Base-by-base conservation (phyloP, 2,888 invertebrate genomes). In the Noctua comes region DNA sequence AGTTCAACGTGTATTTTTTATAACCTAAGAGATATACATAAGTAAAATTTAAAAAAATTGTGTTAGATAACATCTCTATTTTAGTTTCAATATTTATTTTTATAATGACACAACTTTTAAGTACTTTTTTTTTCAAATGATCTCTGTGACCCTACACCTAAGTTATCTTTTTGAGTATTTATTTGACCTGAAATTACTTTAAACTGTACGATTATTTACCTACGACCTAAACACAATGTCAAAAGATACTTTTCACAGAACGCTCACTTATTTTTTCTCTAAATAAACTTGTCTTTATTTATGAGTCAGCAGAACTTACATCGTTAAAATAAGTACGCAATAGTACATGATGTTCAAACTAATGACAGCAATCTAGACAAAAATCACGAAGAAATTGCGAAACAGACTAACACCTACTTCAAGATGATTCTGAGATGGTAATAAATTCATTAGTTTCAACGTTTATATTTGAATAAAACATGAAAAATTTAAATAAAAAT, bases 401-500 rank as follows among this genome's bases (percentile, higher is more conserved):
- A 66, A 66, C 40, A 1, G n/a, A 48, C 7, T 7, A 59, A 43
- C 13, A 59, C 40, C 48, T 59, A 43, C 40, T n/a, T 68, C n/a
- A 43, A 59, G 18, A 36, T 51, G 43, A 16, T 43, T 62, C 24
- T 64, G 18, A 54, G 16, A 82, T 75, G 51, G 11, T 75, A 54
- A 46, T 76, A 51, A 16, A 68, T 68, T 71, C 40, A 86, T 69
- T 77, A 21, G 24, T 59, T 21, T n/a, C n/a, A 13, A 77, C 36
- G 43, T 77, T 72, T 31, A 65, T 27, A 72, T 81, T 77, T 86
- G 24, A 84, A 81, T 79, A 76, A 77, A 73, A 80, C 51, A 77
- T 68, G 48, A 76, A 64, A 16, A 65, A 51, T 76, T 62, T 24
- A 27, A 59, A 66, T 66, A 72, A 75, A 70, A 83, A 77, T 48